phyloP scores from a whole-genome alignment of 2,797 vertebrate genomes.

The Phrynocephalus vlangalii region DNA sequence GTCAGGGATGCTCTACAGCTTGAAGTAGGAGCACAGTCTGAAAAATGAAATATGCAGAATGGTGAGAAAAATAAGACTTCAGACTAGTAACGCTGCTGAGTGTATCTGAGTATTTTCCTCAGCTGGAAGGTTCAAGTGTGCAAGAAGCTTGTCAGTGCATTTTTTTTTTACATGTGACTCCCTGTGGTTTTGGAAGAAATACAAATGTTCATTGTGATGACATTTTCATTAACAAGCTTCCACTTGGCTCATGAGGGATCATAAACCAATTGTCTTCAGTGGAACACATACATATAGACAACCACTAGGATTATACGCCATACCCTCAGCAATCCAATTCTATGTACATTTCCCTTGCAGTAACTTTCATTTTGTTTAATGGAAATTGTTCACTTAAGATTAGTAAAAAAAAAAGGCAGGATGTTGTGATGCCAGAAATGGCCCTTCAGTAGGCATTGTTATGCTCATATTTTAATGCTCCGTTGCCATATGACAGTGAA shows the following conservation, averaged over 20 bases:
- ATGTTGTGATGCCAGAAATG: background rate
- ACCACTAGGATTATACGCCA: background rate
- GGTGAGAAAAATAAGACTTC: constrained; percentile 20
- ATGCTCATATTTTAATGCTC: background rate
- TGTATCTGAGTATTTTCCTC: constrained; percentile 49
- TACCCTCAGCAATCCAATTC: background rate
- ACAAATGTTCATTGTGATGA: constrained; percentile 75
- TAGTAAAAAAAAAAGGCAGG: background rate
- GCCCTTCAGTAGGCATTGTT: too few relatives aligned
- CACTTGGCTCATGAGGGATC: constrained; percentile 71
- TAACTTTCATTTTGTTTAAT: constrained; percentile 2
- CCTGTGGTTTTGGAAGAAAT: constrained; percentile 76
- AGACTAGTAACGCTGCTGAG: constrained; percentile 20
- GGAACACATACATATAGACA: background rate
- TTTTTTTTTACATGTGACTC: constrained; percentile 71
- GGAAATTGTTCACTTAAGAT: background rate
- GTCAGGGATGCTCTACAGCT: background rate
- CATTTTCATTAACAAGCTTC: constrained; percentile 77
- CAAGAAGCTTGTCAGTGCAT: constrained; percentile 66
- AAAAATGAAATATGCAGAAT: background rate
- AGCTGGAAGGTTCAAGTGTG: constrained; percentile 65
- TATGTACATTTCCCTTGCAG: background rate
- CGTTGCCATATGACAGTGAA: too few relatives aligned
- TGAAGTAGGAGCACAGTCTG: constrained; percentile 22
- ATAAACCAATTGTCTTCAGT: constrained; percentile 66